Percentiles rank a stretch among this genome's conserved stretches.
Evolutionary conservation across 2,888 invertebrate genomes (phyloP).

Genomic region (Cactoblastis cactorum): DNA sequence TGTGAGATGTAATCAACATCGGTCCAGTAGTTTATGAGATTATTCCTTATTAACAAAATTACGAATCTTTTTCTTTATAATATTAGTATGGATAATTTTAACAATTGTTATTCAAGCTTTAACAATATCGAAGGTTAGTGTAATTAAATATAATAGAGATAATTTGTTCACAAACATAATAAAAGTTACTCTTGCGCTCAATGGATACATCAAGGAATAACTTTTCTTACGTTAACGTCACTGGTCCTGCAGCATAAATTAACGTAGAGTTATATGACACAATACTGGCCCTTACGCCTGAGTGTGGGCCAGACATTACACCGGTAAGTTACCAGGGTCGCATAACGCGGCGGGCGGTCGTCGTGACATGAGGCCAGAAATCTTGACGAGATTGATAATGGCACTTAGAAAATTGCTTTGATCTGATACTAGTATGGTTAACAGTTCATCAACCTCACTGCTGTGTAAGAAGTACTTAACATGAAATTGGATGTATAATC

Average conservation of each 20-base stretch:
- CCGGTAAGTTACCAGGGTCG: constrained; percentile 5
- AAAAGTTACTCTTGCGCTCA: background rate
- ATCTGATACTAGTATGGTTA: background rate
- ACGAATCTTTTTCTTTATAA: too few species aligned
- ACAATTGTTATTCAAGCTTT: too few species aligned
- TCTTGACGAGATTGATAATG: background rate
- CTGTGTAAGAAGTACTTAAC: too few species aligned
- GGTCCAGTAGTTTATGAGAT: too few species aligned
- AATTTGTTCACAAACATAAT: background rate
- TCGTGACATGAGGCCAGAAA: background rate
- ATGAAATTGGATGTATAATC: too few species aligned
- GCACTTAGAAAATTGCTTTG: background rate
- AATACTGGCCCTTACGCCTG: background rate
- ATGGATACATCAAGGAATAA: background rate
- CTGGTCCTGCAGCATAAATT: background rate
- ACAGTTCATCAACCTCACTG: background rate
- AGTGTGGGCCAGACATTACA: constrained; percentile 1
- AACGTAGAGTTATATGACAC: constrained; percentile 1
- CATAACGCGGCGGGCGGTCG: constrained; percentile 7
- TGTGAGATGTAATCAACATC: too few species aligned
- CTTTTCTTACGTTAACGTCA: background rate
- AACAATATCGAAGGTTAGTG: too few species aligned
- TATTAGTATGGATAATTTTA: too few species aligned
- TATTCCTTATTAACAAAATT: too few species aligned
- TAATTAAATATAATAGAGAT: too few species aligned